Evolutionary conservation across 2,797 vertebrate species (phyloP).

Genomic region (Avahi laniger): DNA sequence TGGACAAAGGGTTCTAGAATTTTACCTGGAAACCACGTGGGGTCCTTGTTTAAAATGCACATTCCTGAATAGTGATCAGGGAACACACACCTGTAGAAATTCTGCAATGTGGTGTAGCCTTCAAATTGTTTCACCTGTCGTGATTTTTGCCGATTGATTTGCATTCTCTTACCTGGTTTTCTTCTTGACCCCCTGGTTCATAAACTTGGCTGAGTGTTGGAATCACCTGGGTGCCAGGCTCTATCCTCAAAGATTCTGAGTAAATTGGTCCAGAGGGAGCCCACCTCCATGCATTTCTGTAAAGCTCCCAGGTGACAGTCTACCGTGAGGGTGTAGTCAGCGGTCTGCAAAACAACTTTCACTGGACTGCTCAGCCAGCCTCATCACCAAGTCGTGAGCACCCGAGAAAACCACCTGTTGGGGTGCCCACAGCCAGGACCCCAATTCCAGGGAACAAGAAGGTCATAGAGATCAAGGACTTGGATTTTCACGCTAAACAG

Average conservation of each 20-base stretch:
- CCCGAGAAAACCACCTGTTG: not conserved
- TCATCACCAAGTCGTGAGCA: not conserved
- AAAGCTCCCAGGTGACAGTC: not conserved
- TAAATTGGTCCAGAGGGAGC: not conserved
- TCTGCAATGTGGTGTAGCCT: rapidly evolving
- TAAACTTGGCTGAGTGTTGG: not conserved
- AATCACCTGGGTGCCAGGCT: not conserved
- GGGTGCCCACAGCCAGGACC: not conserved
- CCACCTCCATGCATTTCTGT: not conserved
- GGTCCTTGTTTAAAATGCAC: not conserved
- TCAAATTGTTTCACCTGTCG: not conserved
- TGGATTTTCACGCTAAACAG: not conserved
- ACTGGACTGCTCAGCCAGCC: not conserved
- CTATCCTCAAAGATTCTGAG: not conserved
- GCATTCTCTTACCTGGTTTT: not conserved
- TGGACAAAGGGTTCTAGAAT: not conserved
- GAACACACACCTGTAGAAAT: not conserved
- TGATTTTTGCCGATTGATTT: not conserved
- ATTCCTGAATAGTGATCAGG: not conserved
- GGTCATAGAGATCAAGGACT: not conserved
- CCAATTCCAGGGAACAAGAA: not conserved
- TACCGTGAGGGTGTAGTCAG: not conserved
- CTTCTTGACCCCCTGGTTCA: not conserved
- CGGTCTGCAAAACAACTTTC: not conserved
- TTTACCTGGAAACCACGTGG: not conserved